Base-by-base conservation (phyloP, 1,140 invertebrate genomes). In the Thaumetopoea pityocampa region DNA sequence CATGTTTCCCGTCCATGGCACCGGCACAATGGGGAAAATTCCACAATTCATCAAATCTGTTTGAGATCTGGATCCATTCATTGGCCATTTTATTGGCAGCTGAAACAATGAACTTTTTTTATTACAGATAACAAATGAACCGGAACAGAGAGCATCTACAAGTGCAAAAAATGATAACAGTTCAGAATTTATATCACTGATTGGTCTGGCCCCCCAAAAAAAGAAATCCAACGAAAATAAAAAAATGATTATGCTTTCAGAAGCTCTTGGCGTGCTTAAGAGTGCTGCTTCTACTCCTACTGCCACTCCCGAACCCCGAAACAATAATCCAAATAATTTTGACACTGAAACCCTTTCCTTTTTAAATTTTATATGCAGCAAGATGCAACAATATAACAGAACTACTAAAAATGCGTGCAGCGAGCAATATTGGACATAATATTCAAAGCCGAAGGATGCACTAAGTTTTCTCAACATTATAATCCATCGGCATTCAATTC, bases 71-170 rank as follows among this genome's bases (percentile, higher is more conserved):
- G 22, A 36, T 36, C 11, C 33, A 36, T 36, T 36, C 33, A 3
- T 4, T 36, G 14, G 10, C 33, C 26, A 20, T 36, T 20, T 36
- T 36, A 24, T 36, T 34, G 32, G 32, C 32, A 34, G 32, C 32
- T 34, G 32, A 34, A 34, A 34, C 32, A 34, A 34, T 37, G 24
- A 37, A 27, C 27, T 37, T 37, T 14, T 37, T 37, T 37, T 6
- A 37, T 37, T 37, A 37, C 35, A 37, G 35, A 37, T 37, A 26
- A 27, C 23, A 37, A 37, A 37, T 37, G 35, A 37, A 37, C 35
- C 23, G 35, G 35, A 27, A 37, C 35, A 37, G 20, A 36, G 35
- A 10, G 35, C 35, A 37, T 37, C 35, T 37, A 37, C 35, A 37
- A 37, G 35, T 37, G 23, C 12, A 26, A 23, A 37, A 37, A 26